A percentile compares a stretch with the other conserved stretches of the same genome.
Evolutionary conservation across 2,113 vertebrate genomes (phyloP).

Genomic region (Perca flavescens): DNA sequence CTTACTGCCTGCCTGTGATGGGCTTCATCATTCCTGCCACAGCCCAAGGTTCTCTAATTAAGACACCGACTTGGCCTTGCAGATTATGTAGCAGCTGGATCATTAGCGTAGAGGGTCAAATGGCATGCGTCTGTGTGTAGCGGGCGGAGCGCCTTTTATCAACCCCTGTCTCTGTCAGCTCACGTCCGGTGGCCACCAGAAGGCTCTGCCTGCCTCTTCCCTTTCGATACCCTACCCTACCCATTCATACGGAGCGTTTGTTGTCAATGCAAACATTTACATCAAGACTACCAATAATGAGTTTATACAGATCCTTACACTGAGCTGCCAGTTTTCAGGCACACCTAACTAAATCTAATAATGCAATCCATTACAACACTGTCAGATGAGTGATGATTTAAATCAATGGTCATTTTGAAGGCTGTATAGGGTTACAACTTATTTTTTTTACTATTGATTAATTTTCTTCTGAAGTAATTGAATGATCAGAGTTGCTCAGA

Average conservation of each 20-base stretch:
- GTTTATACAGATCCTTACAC: background rate
- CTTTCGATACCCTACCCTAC: background rate
- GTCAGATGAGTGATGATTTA: background rate
- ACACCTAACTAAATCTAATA: background rate
- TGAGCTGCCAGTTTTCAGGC: background rate
- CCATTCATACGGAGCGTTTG: constrained; percentile 1
- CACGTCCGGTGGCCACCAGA: constrained; percentile 44
- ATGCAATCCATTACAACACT: too few species aligned
- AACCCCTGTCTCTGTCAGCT: constrained; percentile 47
- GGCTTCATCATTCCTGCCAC: constrained; percentile 69
- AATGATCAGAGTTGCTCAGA: background rate
- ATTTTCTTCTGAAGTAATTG: background rate
- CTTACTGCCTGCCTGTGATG: constrained; percentile 51
- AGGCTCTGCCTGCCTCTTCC: constrained; percentile 30
- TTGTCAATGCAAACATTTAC: constrained; percentile 5
- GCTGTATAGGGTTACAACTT: background rate
- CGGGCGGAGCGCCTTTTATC: constrained; percentile 61
- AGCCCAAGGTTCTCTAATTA: constrained; percentile 76
- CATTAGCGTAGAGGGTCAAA: constrained; percentile 77
- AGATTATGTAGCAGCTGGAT: constrained; percentile 80
- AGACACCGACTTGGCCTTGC: constrained; percentile 61
- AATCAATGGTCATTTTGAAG: background rate
- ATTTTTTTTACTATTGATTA: too few species aligned
- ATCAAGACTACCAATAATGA: background rate
- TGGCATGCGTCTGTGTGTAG: constrained; percentile 59